These are phyloP conservation scores for Clepsis dumicolana DNA, from an alignment of 2,888 invertebrate species.

Conservation along the genomic window DNA sequence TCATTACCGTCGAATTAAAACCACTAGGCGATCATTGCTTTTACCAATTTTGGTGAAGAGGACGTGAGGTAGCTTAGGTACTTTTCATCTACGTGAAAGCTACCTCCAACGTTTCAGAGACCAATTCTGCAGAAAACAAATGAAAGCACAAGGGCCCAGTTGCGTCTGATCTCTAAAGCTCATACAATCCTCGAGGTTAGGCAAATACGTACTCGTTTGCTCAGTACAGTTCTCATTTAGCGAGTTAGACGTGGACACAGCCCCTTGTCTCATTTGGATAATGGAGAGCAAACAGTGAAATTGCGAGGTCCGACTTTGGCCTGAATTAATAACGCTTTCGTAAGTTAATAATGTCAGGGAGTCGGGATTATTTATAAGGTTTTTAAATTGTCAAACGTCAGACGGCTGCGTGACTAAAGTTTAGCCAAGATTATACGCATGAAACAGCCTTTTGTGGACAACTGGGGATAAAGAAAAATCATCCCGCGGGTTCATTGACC, in stretches of 20 bases:
- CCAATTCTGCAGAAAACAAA: not conserved
- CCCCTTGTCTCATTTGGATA: slow-evolving; percentile 62
- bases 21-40: no score
- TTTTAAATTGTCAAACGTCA: not conserved
- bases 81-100: no score
- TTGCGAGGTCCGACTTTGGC: slow-evolving; percentile 1
- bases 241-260: slow-evolving; percentile 72
- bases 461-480: no score
- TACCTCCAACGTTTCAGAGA: no score
- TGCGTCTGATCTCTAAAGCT: slow-evolving; percentile 5
- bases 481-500: no score
- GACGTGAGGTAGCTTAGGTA: no score
- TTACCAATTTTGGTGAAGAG: no score
- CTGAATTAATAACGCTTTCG: slow-evolving; percentile 38
- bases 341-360: slow-evolving; percentile 18
- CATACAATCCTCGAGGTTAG: slow-evolving; percentile 38
- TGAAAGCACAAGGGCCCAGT: not conserved
- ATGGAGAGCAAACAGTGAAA: slow-evolving; percentile 71
- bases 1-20: no score
- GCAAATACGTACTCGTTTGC: slow-evolving; percentile 5
- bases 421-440: no score
- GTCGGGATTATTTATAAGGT: not conserved
- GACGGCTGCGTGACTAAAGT: not conserved
- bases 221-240: slow-evolving; percentile 66
- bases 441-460: no score